Percentiles rank a stretch among this genome's conserved stretches.
Evolutionary conservation across 2,797 vertebrate genomes (phyloP).

Genomic region (Danionella dracula): DNA sequence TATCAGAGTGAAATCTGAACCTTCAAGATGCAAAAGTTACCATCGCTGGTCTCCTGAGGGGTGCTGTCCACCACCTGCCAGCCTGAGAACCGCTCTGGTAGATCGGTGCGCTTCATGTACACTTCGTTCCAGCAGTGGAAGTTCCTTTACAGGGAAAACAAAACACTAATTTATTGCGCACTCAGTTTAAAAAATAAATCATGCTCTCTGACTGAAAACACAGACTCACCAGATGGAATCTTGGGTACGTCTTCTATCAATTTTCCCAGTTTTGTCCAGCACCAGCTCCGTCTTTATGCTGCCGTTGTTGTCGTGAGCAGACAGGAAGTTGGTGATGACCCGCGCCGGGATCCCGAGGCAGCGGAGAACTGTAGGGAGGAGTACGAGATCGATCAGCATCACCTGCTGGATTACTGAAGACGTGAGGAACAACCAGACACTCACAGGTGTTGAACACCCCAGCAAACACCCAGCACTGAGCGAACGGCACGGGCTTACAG

Average conservation of each 20-base stretch:
- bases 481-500: slow-evolving; percentile 68
- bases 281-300: slow-evolving; percentile 78
- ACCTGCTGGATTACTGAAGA: too few relatives aligned
- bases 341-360: slow-evolving; percentile 83
- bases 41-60: slow-evolving; percentile 91
- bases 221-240: slow-evolving; percentile 83
- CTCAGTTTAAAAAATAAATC: too few relatives aligned
- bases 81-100: slow-evolving; percentile 72
- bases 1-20: too few relatives aligned
- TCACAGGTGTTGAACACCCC: slow-evolving; percentile 90
- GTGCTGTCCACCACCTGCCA: slow-evolving; percentile 91
- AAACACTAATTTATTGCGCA: too few relatives aligned
- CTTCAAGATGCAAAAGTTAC: too few relatives aligned
- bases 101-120: slow-evolving; percentile 73
- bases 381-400: too few relatives aligned
- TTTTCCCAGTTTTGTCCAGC: slow-evolving; percentile 61
- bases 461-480: slow-evolving; percentile 93
- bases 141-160: slow-evolving; percentile 81
- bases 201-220: neutral
- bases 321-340: slow-evolving; percentile 81
- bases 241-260: slow-evolving; percentile 65
- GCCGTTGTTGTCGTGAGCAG: slow-evolving; percentile 86
- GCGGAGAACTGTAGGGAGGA: slow-evolving; percentile 88
- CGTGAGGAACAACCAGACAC: too few relatives aligned
- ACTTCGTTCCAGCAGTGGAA: slow-evolving; percentile 94